Evolutionary conservation across 2,113 vertebrate species (phyloP), one percentile per base, ranked within the genome.

Genomic region (Rutilus rutilus): DNA sequence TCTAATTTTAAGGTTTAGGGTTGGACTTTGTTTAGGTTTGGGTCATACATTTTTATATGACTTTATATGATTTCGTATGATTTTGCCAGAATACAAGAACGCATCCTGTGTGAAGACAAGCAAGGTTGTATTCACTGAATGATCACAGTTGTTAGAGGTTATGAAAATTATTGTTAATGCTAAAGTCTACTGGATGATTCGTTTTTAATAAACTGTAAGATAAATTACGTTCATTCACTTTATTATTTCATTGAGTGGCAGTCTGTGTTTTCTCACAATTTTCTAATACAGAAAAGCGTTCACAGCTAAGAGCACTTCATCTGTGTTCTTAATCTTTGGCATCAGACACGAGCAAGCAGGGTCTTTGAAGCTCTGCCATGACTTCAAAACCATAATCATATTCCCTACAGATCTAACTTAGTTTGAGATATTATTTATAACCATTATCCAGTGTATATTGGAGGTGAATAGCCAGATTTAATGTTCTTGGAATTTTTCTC

Each of bases 301-400:
- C 74, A 57, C 27, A 76, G 71, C n/a, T 6, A 50, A 82, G 30
- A 73, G 52, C 39, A 57, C 62, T 85, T 82, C 36, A 83, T 83
- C 67, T 64, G 73, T 78, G 52, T 82, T 79, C 62, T 78, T 88
- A 83, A 78, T 83, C 87, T 83, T 78, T 85, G 78, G 71, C 83
- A 77, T 84, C 65, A 74, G 57, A 69, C 42, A 27, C 15, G 52
- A 73, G 74, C 62, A 36, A 17, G 17, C 27, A 30, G 59, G 17
- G 42, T 39, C 64, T 77, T 62, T 85, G 42, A 77, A 78, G 78
- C 33, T 47, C 52, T 82, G 83, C 83, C 77, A 85, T 60, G 52
- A 62, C 62, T 85, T 82, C 15, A 78, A 78, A 82, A 83, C 75
- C 39, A 71, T 60, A 69, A 85, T 78, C 79, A 73, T 82, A 78